A percentile compares a stretch with the other conserved stretches of the same genome.
These are phyloP conservation scores for Neomorphus geoffroyi DNA, from an alignment of 2,797 vertebrate species.

Conservation along the genomic window DNA sequence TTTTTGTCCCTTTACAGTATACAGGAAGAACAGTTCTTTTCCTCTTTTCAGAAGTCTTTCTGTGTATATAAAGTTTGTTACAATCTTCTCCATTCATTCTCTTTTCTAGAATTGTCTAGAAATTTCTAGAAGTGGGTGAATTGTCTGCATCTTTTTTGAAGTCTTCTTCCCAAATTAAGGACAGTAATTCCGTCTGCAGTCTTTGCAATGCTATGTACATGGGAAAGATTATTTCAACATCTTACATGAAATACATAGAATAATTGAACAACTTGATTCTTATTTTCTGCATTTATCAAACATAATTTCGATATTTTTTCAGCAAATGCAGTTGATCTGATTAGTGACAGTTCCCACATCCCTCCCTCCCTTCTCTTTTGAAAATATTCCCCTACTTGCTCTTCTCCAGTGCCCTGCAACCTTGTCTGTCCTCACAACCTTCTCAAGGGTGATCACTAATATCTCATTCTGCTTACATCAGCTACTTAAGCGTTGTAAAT, in stretches of 20 bases:
- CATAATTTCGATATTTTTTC: neutral
- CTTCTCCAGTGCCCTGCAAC: neutral
- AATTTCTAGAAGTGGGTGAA: neutral
- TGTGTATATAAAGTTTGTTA: neutral
- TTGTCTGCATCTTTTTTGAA: neutral
- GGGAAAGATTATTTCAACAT: neutral
- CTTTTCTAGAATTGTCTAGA: neutral
- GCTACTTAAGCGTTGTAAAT: neutral
- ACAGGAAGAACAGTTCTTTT: neutral
- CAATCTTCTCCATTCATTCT: neutral
- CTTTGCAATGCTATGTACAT: neutral
- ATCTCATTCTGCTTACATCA: neutral
- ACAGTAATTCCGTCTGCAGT: neutral
- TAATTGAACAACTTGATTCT: neutral
- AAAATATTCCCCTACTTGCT: neutral
- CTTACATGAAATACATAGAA: neutral
- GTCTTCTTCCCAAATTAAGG: neutral
- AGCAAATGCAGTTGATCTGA: neutral
- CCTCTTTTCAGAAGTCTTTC: neutral
- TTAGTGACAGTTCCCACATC: neutral
- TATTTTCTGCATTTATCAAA: neutral
- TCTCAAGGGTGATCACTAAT: neutral
- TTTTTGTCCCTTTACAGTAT: neutral
- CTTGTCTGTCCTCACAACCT: neutral
- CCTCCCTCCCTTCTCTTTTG: neutral